Percentiles rank a stretch among this genome's conserved stretches.
Conservation (phyloP, 2,113 vertebrate genomes). For the Hylia prasina region DNA sequence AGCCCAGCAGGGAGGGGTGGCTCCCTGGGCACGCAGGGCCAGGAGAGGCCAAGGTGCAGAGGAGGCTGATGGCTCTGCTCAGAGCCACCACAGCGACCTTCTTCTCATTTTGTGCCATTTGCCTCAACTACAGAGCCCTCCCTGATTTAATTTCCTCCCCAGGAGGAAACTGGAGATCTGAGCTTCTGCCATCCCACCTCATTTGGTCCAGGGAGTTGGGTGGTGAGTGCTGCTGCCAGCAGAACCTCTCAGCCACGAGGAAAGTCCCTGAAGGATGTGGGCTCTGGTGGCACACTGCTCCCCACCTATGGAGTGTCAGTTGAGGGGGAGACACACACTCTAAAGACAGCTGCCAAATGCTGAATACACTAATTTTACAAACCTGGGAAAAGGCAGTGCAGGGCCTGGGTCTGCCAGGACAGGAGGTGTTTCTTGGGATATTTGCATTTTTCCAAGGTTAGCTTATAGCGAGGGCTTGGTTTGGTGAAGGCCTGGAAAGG, state of each 20-base stretch:
- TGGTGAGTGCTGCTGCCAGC: not conserved
- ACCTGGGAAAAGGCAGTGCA: not conserved
- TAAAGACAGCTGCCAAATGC: not conserved
- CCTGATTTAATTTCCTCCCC: not conserved
- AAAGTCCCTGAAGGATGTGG: not conserved
- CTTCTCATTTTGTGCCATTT: not conserved
- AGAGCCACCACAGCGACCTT: not conserved
- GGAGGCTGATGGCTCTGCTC: not conserved
- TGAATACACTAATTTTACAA: not conserved
- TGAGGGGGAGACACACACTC: not conserved
- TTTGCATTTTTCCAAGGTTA: not conserved
- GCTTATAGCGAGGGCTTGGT: not conserved
- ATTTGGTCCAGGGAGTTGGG: not conserved
- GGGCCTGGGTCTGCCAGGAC: not conserved
- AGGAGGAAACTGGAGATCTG: not conserved
- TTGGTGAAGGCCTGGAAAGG: not conserved
- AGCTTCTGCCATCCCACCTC: not conserved
- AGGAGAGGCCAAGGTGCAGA: not conserved
- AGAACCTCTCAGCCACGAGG: not conserved
- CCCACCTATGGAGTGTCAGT: fast-evolving
- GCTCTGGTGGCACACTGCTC: not conserved
- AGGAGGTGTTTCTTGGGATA: not conserved
- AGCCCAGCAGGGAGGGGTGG: not conserved
- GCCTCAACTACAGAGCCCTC: not conserved
- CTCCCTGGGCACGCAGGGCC: not conserved